These are phyloP conservation scores for Cynopterus sphinx DNA, from an alignment of 2,797 vertebrate genomes.

Conservation along the genomic window DNA sequence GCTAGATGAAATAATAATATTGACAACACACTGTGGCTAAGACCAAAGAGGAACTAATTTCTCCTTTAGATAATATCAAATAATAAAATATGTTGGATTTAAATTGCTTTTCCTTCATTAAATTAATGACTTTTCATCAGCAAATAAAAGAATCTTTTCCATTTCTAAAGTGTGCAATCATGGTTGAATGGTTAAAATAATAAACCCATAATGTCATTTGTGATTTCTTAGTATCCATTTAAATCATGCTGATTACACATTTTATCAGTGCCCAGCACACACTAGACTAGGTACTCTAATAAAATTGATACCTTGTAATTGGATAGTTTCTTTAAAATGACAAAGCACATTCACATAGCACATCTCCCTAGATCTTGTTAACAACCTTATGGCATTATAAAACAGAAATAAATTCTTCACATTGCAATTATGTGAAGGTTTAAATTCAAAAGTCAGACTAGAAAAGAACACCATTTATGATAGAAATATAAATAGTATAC, in stretches of 20 bases:
- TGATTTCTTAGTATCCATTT: constrained; percentile 60
- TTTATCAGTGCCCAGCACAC: constrained; percentile 65
- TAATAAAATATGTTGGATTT: constrained; percentile 58
- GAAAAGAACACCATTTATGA: background rate
- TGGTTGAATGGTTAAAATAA: constrained; percentile 66
- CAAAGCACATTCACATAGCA: background rate
- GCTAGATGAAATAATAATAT: constrained; percentile 54
- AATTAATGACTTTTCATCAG: constrained; percentile 62
- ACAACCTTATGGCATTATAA: background rate
- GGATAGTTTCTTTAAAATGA: constrained; percentile 38
- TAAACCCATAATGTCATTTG: constrained; percentile 54
- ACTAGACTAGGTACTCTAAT: constrained; percentile 55
- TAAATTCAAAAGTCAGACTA: background rate
- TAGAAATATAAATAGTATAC: background rate
- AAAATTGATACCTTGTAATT: constrained; percentile 57
- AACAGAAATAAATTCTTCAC: background rate
- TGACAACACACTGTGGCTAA: constrained; percentile 34
- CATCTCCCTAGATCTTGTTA: constrained; percentile 22
- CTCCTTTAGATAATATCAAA: constrained; percentile 37
- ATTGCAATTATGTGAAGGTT: background rate
- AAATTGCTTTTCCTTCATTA: constrained; percentile 69
- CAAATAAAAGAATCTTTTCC: constrained; percentile 65
- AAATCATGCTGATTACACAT: constrained; percentile 69
- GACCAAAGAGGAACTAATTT: constrained; percentile 55
- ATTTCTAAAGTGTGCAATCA: constrained; percentile 45